A percentile compares a stretch with the other conserved stretches of the same genome.
Conservation (phyloP, 2,888 invertebrate genomes). For the Trachelus stipa region DNA sequence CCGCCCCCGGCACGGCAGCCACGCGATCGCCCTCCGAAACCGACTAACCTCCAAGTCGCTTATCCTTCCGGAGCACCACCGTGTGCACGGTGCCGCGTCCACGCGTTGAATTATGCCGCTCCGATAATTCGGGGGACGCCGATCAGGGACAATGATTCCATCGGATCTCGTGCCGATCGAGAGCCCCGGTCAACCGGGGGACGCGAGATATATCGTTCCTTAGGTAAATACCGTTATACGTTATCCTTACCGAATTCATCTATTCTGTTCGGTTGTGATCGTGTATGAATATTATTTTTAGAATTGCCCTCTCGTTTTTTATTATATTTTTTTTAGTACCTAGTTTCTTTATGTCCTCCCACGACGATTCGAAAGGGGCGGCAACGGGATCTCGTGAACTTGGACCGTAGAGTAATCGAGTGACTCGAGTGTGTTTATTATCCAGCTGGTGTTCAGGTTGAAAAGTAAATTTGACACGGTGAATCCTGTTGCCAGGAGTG, state of each 20-base stretch:
- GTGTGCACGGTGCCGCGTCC: conserved; percentile 21
- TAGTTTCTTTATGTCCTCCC: not conserved
- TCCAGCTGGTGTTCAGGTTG: not conserved
- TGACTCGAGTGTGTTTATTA: not conserved
- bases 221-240: not conserved
- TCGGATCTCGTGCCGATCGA: not conserved
- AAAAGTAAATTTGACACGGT: not conserved
- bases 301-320: not conserved
- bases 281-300: not conserved
- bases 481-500: not conserved
- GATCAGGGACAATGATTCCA: not conserved
- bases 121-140: conserved; percentile 7
- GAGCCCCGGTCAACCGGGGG: not conserved
- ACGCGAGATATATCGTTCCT: not conserved
- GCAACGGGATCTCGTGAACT: not conserved
- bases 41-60: conserved; percentile 57
- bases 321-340: not conserved
- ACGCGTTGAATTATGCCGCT: conserved; percentile 3
- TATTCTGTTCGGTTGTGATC: not conserved
- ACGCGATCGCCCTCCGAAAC: conserved; percentile 49
- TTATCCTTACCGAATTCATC: not conserved
- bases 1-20: conserved; percentile 62
- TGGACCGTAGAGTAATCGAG: not conserved
- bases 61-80: conserved; percentile 31
- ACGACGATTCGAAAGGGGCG: not conserved